Conservation (phyloP, 2,888 invertebrate genomes). For the Zootermopsis nevadensis region DNA sequence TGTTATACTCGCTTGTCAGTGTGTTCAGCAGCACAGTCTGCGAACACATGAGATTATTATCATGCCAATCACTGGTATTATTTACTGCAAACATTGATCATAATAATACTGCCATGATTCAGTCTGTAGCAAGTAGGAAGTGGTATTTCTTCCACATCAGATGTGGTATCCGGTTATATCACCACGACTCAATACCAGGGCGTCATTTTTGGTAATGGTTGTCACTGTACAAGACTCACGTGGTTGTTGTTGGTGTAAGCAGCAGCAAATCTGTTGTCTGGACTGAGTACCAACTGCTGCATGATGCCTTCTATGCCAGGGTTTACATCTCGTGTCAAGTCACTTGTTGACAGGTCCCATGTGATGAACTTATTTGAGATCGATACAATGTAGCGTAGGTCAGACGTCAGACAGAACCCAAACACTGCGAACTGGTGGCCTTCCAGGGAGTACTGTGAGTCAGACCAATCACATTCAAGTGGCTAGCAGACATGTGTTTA, state of each 20-base stretch:
- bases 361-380: slow-evolving; percentile 97
- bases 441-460: slow-evolving; percentile 87
- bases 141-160: too few relatives aligned
- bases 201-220: too few relatives aligned
- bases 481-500: too few relatives aligned
- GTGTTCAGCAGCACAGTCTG: slow-evolving; percentile 90
- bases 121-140: too few relatives aligned
- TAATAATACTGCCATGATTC: slow-evolving; percentile 5
- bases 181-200: too few relatives aligned
- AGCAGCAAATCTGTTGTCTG: slow-evolving; percentile 95
- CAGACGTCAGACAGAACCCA: slow-evolving; percentile 88
- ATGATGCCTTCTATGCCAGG: slow-evolving; percentile 96
- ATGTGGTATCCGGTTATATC: too few relatives aligned
- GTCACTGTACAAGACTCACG: slow-evolving; percentile 60
- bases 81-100: slow-evolving; percentile 54
- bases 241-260: slow-evolving; percentile 97
- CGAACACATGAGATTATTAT: slow-evolving; percentile 55
- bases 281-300: slow-evolving; percentile 91
- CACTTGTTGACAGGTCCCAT: slow-evolving; percentile 96
- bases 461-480: slow-evolving; percentile 55
- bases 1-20: slow-evolving; percentile 91
- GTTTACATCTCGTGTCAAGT: slow-evolving; percentile 91
- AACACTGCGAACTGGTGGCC: slow-evolving; percentile 99
- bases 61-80: slow-evolving; percentile 36
- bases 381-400: slow-evolving; percentile 92